Evolutionary conservation across 2,113 vertebrate genomes (phyloP), one percentile per base, ranked within the genome.

Genomic region (Irena cyanogastra): DNA sequence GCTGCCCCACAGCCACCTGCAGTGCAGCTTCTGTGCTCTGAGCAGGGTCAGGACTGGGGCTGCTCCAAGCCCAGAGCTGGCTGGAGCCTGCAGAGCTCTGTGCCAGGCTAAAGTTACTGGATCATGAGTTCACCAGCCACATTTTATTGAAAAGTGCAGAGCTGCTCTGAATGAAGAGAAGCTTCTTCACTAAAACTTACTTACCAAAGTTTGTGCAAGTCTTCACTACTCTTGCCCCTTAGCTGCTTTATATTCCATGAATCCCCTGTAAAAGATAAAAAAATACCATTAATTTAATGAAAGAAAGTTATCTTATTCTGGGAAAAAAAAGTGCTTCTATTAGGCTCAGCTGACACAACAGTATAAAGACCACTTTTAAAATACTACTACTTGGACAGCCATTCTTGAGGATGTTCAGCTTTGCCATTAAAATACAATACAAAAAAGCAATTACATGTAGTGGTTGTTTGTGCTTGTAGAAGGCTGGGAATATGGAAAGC

Each of bases 191-290:
- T 87, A 52, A 68, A 70, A 64, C 18, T 54, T 75, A 91, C 95
- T 97, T 96, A 99, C 99, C 99, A 99, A 45, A 99, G 99, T 95
- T 99, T 99, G 97, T 99, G 99, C 77, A 99, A 97, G 90, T 99
- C 99, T 97, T 99, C 99, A 45, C 98, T 99, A 88, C 99, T 99
- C 97, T 99, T 99, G 49, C 98, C 97, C 94, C 99, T 98, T 52
- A 99, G 97, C 24, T 98, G 99, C 90, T 98, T 98, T 86, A 98
- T 97, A 9, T 98, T 98, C 99, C 99, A 99, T 4, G 99, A 97
- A 91, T 99, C 99, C 57, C 99, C 99, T 99, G 74, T 59, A 44
- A 92, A 91, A 89, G 88, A 61, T 5, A 24, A 26, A 75, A 71
- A 31, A 49, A 12, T 16, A 92, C 52, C 60, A 53, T 8, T n/a